phyloP scores from a whole-genome alignment of 2,113 vertebrate species.

The Pseudorhombus dupliciocellatus region DNA sequence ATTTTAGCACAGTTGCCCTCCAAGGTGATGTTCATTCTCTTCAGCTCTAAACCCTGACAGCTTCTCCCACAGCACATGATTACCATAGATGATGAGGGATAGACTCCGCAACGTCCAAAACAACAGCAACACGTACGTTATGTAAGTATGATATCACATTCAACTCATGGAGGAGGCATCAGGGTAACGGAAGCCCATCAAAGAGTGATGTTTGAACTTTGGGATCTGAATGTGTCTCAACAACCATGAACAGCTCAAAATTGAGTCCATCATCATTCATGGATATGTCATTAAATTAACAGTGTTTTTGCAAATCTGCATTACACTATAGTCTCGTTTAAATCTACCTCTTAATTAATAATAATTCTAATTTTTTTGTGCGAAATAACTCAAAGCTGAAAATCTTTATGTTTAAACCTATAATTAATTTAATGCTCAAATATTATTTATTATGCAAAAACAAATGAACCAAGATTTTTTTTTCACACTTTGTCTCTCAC shows the following conservation, averaged over 20 bases:
- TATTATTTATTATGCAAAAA: not conserved
- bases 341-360: not conserved
- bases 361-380: no score
- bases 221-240: not conserved
- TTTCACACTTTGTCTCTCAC: not conserved
- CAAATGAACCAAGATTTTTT: not conserved
- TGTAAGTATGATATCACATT: slow-evolving; percentile 23
- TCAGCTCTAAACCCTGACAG: not conserved
- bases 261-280: no score
- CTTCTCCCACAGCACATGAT: not conserved
- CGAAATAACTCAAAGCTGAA: not conserved
- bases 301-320: no score
- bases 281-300: no score
- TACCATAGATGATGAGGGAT: not conserved
- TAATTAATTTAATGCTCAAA: not conserved
- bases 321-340: no score
- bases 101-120: not conserved
- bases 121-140: slow-evolving; percentile 60
- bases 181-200: not conserved
- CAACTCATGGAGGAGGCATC: not conserved
- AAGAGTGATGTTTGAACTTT: not conserved
- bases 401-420: not conserved
- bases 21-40: not conserved
- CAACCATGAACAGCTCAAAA: not conserved
- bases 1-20: not conserved